phyloP scores from a whole-genome alignment of 2,113 vertebrate genomes.

The Axis porcinus region DNA sequence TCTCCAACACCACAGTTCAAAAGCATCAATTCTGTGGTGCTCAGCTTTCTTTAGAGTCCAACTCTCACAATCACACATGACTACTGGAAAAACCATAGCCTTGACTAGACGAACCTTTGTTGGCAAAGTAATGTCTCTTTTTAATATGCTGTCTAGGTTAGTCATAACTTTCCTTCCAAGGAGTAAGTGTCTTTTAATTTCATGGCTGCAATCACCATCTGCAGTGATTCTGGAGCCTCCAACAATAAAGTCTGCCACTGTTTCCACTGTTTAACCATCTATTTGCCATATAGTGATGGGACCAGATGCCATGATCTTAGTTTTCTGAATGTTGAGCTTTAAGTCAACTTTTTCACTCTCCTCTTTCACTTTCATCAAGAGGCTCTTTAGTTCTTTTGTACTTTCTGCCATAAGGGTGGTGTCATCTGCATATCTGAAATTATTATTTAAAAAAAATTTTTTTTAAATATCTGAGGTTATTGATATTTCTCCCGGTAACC shows the following conservation, averaged over 20 bases:
- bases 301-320: too few relatives aligned
- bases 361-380: neutral
- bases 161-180: too few relatives aligned
- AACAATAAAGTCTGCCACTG: too few relatives aligned
- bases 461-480: neutral
- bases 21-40: accelerated
- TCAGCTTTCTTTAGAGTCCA: neutral
- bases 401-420: neutral
- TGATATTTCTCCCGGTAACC: neutral
- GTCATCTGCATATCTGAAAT: neutral
- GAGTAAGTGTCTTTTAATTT: too few relatives aligned
- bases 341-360: neutral
- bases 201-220: too few relatives aligned
- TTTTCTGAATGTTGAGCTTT: neutral
- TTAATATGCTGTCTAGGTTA: too few relatives aligned
- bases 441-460: neutral
- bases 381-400: neutral
- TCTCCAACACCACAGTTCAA: neutral
- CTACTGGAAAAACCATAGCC: neutral
- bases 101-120: neutral
- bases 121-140: neutral
- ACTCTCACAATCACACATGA: neutral
- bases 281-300: too few relatives aligned
- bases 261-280: too few relatives aligned
- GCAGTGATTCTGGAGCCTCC: too few relatives aligned